A percentile compares a stretch with the other conserved stretches of the same genome.
phyloP scores from a whole-genome alignment of 2,797 vertebrate genomes.

The Sebastes diploproa region DNA sequence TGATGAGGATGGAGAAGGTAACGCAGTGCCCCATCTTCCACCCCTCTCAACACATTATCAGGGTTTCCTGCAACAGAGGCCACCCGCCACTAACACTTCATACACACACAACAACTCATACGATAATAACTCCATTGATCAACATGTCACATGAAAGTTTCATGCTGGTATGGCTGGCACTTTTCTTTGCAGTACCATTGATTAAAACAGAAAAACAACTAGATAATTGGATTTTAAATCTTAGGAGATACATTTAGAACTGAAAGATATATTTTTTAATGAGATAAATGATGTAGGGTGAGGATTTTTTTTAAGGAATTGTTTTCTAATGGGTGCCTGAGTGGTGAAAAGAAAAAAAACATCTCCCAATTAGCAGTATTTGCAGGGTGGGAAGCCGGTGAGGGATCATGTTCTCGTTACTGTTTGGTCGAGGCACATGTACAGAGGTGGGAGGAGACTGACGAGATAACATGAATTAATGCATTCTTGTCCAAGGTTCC shows the following conservation, averaged over 20 bases:
- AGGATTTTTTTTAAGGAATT: neutral
- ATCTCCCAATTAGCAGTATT: neutral
- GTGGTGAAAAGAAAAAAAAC: neutral
- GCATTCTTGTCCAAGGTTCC: neutral
- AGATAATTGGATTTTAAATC: neutral
- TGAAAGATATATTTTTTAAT: too few relatives aligned
- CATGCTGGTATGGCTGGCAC: conserved; percentile 8
- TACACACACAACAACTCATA: conserved; percentile 29
- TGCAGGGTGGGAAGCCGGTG: neutral
- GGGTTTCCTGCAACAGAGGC: conserved; percentile 14
- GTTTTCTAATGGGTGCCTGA: neutral
- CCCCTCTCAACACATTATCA: conserved; percentile 30
- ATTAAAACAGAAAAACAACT: neutral
- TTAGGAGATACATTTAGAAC: neutral
- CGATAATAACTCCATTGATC: conserved; percentile 16
- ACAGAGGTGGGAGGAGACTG: neutral
- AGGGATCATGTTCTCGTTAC: neutral
- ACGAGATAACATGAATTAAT: neutral
- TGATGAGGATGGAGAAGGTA: conserved; percentile 86
- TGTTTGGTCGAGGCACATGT: neutral
- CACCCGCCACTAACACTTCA: conserved; percentile 24
- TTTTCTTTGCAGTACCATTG: conserved; percentile 43
- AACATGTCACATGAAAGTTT: conserved; percentile 15
- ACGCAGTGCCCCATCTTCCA: conserved; percentile 61
- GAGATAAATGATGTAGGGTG: neutral